Evolutionary conservation across 2,113 vertebrate species (phyloP).

Genomic region (Mohoua ochrocephala): DNA sequence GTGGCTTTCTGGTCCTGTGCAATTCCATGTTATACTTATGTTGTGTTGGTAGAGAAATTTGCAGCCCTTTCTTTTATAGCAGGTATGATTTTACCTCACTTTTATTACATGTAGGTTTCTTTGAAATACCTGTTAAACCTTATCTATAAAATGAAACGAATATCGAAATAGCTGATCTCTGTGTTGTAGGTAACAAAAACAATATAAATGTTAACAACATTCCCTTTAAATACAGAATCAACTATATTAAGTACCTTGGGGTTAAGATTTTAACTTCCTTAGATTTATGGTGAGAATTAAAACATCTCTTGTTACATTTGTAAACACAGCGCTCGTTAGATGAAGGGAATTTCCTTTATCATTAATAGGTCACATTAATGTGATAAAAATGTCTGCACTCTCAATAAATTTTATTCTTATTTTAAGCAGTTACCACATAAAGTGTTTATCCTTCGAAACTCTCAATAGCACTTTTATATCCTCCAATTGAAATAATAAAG

Average conservation of each 20-base stretch:
- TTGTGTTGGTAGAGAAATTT: neutral
- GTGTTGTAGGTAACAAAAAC: slow-evolving; percentile 44
- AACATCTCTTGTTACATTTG: slow-evolving; percentile 55
- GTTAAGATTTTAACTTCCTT: slow-evolving; percentile 65
- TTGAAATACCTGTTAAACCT: neutral
- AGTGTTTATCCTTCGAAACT: slow-evolving; percentile 69
- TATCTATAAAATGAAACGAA: slow-evolving; percentile 32
- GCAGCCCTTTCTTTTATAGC: neutral
- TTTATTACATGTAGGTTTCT: neutral
- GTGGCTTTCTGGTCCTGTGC: neutral
- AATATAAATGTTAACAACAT: slow-evolving; percentile 30
- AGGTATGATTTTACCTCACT: neutral
- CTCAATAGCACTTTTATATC: slow-evolving; percentile 68
- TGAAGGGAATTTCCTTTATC: slow-evolving; percentile 73
- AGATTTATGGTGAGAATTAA: slow-evolving; percentile 64
- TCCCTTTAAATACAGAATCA: slow-evolving; percentile 52
- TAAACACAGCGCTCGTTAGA: slow-evolving; percentile 68
- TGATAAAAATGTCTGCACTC: slow-evolving; percentile 64
- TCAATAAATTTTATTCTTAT: slow-evolving; percentile 62
- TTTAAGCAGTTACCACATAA: slow-evolving; percentile 63
- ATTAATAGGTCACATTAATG: slow-evolving; percentile 69
- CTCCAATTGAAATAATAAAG: slow-evolving; percentile 72
- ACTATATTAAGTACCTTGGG: slow-evolving; percentile 47
- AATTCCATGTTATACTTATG: neutral
- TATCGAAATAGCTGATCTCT: slow-evolving; percentile 19